phyloP scores from a whole-genome alignment of 1,140 invertebrate genomes.

The Drusus annulatus region DNA sequence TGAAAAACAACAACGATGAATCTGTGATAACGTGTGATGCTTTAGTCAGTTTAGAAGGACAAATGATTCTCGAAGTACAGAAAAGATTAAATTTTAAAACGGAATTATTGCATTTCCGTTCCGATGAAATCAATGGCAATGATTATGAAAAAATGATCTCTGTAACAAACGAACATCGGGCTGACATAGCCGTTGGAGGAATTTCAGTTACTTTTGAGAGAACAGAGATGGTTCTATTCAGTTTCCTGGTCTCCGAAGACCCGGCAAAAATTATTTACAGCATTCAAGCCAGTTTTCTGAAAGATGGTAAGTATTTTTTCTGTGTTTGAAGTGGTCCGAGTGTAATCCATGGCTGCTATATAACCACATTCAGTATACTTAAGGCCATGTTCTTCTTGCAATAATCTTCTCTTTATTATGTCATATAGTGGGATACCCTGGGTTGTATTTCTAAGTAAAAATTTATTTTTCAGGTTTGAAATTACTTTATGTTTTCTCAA shows the following conservation, averaged over 20 bases:
- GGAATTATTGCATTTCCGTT: not conserved
- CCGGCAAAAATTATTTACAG: conserved; percentile 14
- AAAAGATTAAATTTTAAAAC: conserved; percentile 18
- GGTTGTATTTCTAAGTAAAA: too few relatives aligned
- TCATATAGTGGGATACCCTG: too few relatives aligned
- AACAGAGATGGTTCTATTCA: not conserved
- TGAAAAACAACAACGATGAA: not conserved
- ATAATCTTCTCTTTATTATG: too few relatives aligned
- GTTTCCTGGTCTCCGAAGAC: not conserved
- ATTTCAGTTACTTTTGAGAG: not conserved
- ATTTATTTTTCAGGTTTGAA: not conserved
- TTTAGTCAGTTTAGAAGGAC: not conserved
- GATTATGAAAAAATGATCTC: not conserved
- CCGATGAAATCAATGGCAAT: not conserved
- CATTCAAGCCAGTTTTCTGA: not conserved
- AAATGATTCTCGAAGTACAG: not conserved
- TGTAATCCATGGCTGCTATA: not conserved
- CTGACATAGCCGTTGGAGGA: not conserved
- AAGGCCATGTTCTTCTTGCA: too few relatives aligned
- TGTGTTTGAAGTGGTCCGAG: not conserved
- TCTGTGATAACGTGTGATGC: not conserved
- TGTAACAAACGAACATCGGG: not conserved
- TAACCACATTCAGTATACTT: too few relatives aligned
- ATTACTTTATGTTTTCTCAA: not conserved
- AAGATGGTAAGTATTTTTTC: not conserved